Base-by-base conservation (phyloP, 1,140 invertebrate species). In the Sarcophaga bullata region DNA sequence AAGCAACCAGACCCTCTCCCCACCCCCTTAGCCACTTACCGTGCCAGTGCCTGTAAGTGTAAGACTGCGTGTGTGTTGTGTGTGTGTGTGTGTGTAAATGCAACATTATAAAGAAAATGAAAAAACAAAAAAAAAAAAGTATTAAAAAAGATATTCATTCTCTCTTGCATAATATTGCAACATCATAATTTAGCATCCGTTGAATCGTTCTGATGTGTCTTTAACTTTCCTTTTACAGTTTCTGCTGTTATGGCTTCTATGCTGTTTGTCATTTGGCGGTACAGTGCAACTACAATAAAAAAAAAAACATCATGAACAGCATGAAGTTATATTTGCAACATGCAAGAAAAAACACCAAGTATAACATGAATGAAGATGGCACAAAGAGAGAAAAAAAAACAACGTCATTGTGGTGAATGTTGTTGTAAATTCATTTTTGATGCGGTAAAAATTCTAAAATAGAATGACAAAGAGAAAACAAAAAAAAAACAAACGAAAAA, bases 101-200 rank as follows among this genome's bases (percentile, higher is more conserved):
- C 54, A 37, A 37, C 25, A 37, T 58, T 58, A 58, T 13, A n/a
- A 13, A 13, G n/a, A 0, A 68, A 68, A n/a, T n/a, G n/a, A 68
- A 68, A 68, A 17, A 19, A 17, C 0, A 68, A 68, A n/a, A 58
- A 58, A n/a, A 13, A 58, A 58, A 58, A 58, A 11, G 54, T 58
- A 37, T 58, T 1, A 58, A 58, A 58, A 58, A 58, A 58, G 54
- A 58, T 58, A 58, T 37, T 37, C 25, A 37, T 37, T 37, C 25
- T 37, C 25, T 37, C 54, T 58, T n/a, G 17, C 19, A 78, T 78
- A 78, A 78, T 78, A 78, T 72, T 50, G 75, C 75, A 78, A 78
- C 75, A 78, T 78, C 75, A 78, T 78, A 78, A 78, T 78, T 78
- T 78, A 52, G 75, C 75, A 78, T 78, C 75, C 75, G 75, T 19